phyloP scores from a whole-genome alignment of 2,888 invertebrate genomes.

The Xylocampa areola region DNA sequence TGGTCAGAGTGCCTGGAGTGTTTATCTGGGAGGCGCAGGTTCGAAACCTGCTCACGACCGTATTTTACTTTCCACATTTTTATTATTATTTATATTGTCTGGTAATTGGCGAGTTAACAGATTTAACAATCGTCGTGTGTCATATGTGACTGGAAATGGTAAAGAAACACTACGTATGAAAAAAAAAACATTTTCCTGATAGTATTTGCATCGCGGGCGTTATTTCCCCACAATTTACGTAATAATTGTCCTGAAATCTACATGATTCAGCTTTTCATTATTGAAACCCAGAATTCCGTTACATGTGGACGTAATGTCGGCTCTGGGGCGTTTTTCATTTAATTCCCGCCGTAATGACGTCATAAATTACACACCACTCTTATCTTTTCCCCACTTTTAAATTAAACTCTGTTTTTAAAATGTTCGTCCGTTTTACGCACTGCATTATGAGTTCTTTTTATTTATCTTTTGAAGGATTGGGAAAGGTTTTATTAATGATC shows the following conservation, averaged over 20 bases:
- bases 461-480: conserved; percentile 47
- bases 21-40: too few relatives aligned
- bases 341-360: conserved; percentile 77
- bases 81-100: too few relatives aligned
- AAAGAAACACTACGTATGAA: too few relatives aligned
- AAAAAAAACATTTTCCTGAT: too few relatives aligned
- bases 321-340: conserved; percentile 75
- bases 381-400: conserved; percentile 79
- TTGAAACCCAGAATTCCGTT: conserved; percentile 58
- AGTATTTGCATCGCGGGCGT: not conserved
- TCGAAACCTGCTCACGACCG: too few relatives aligned
- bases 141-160: too few relatives aligned
- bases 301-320: conserved; percentile 65
- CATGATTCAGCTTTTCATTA: conserved; percentile 53
- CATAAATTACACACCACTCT: conserved; percentile 75
- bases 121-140: too few relatives aligned
- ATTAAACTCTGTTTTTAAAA: conserved; percentile 74
- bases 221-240: not conserved
- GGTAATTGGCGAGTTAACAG: too few relatives aligned
- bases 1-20: too few relatives aligned
- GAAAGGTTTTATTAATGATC: conserved; percentile 25
- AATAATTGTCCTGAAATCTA: conserved; percentile 25
- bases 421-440: conserved; percentile 54
- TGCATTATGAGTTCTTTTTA: conserved; percentile 57
- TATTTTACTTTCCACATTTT: too few relatives aligned